Evolutionary conservation across 2,888 invertebrate species (phyloP), one percentile per base, ranked within the genome.

Genomic region (Watsonalla binaria): DNA sequence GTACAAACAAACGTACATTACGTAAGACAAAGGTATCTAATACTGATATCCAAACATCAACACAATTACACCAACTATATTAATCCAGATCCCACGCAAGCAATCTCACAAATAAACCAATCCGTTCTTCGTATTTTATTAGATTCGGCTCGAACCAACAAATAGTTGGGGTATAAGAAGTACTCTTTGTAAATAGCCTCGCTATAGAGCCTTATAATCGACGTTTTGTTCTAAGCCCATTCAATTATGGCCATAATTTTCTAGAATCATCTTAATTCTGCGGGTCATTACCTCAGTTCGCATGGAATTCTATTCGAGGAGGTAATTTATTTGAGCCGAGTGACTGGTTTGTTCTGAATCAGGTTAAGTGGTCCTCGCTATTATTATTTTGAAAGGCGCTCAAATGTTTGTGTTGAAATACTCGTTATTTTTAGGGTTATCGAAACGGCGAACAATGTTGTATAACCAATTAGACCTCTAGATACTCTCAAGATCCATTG

Each of bases 231-330:
- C 55, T 58, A 66, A 56, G 57, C 57, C 54, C 53, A 47, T 47
- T 52, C 61, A 64, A 66, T 66, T 66, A 66, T 45, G 55, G 42
- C 55, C 57, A 60, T 62, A 57, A 57, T 49, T 47, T 60, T 62
- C 56, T 54, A 51, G 56, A 60, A 49, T 49, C 49, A 49, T 49
- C 49, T 49, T 39, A 39, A 37, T 49, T 33, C 13, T 14, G 39
- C 2, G 14, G 37, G 37, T 37, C 37, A 49, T 49, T 49, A 39
- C 5, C 14, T 11, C 33, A 11, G 15, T 47, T 2, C 7, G 46
- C 37, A 37, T 49, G 37, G 49, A 49, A 49, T 39, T 37, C 14
- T 42, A 11, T 42, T 42, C 5, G 42, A 11, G 8, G 42, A 11
- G 42, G 42, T 42, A 42, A 42, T 42, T 11, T 11, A 11, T 11